These are phyloP conservation scores for Rhingia rostrata DNA, from an alignment of 2,888 invertebrate species.

Conservation along the genomic window DNA sequence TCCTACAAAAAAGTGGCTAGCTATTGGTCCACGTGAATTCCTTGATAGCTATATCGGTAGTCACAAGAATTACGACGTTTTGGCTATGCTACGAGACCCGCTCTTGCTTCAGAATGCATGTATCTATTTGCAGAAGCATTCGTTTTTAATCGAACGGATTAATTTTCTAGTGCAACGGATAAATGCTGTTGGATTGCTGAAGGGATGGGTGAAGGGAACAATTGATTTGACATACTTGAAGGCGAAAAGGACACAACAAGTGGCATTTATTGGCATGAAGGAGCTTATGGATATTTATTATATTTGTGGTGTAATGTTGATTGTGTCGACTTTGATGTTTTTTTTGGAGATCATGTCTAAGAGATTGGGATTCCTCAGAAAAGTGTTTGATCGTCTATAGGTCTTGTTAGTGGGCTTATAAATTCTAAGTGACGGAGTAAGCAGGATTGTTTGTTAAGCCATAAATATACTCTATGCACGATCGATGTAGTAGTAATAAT, in stretches of 20 bases:
- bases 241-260: background rate
- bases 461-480: no score
- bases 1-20: slow-evolving; percentile 38
- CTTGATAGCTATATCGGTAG: slow-evolving; percentile 57
- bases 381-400: background rate
- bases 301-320: slow-evolving; percentile 25
- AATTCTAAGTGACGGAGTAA: no score
- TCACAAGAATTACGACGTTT: slow-evolving; percentile 32
- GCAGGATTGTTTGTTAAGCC: no score
- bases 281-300: slow-evolving; percentile 40
- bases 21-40: slow-evolving; percentile 69
- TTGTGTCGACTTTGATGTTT: slow-evolving; percentile 34
- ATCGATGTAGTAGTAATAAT: no score
- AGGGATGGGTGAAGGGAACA: slow-evolving; percentile 70
- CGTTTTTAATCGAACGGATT: slow-evolving; percentile 76
- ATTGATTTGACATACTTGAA: slow-evolving; percentile 27
- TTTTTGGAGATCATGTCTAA: slow-evolving; percentile 46
- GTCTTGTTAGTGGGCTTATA: background rate
- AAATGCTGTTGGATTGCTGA: slow-evolving; percentile 76
- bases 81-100: slow-evolving; percentile 24
- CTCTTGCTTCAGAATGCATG: slow-evolving; percentile 24
- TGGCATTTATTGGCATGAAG: slow-evolving; percentile 5
- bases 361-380: background rate
- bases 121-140: slow-evolving; percentile 78
- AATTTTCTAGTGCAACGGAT: slow-evolving; percentile 76